Percentiles rank a stretch among this genome's conserved stretches.
phyloP scores from a whole-genome alignment of 2,113 vertebrate species.

The Pseudopipra pipra region DNA sequence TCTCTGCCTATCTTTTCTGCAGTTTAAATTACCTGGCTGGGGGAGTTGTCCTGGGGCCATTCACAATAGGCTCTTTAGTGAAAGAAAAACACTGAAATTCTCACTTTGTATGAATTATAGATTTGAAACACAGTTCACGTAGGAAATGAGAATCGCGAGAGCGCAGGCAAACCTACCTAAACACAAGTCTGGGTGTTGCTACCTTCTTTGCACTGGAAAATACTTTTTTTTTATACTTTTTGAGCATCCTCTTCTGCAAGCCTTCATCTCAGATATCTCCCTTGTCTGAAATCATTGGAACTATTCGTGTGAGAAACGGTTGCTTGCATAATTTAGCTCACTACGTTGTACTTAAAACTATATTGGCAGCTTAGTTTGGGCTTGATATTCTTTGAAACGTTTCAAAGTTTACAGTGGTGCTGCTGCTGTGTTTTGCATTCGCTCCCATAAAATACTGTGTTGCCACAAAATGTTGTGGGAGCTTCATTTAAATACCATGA shows the following conservation, averaged over 20 bases:
- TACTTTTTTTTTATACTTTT: not conserved
- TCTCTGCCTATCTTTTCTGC: slow-evolving; percentile 55
- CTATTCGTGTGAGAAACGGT: not conserved
- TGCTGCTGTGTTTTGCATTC: slow-evolving; percentile 57
- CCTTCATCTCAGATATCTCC: not conserved
- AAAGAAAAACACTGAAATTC: slow-evolving; percentile 20
- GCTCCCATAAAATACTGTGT: slow-evolving; percentile 22
- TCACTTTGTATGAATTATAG: slow-evolving; percentile 50
- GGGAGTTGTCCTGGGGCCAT: slow-evolving; percentile 34
- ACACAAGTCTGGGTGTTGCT: not conserved
- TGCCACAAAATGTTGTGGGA: slow-evolving; percentile 52
- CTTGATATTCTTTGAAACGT: slow-evolving; percentile 14
- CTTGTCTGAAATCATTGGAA: slow-evolving; percentile 4
- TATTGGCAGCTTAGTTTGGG: not conserved
- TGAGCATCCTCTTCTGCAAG: not conserved
- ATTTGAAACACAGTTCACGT: slow-evolving; percentile 18
- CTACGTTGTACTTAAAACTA: not conserved
- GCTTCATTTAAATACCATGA: slow-evolving; percentile 54
- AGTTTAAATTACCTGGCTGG: slow-evolving; percentile 61
- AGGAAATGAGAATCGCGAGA: not conserved
- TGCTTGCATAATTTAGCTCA: slow-evolving; percentile 41
- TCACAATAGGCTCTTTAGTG: slow-evolving; percentile 10
- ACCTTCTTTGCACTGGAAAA: slow-evolving; percentile 4
- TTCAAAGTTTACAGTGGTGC: slow-evolving; percentile 60
- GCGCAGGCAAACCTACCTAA: not conserved